Percentiles rank a stretch among this genome's conserved stretches.
These are phyloP conservation scores for Sciurus vulgaris DNA, from an alignment of 2,797 vertebrate species.

Conservation along the genomic window DNA sequence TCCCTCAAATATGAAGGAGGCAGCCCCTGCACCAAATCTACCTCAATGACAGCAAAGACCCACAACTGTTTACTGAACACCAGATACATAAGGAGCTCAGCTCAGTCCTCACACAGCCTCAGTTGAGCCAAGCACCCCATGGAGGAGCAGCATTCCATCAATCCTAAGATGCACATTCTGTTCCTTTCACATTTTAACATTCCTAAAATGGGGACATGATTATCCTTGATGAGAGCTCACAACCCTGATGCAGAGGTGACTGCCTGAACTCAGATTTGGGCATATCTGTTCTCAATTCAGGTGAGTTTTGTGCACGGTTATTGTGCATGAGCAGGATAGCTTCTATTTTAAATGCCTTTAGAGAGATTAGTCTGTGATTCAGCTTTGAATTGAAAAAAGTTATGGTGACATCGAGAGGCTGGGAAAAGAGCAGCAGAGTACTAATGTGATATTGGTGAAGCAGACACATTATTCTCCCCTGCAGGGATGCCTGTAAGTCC, in stretches of 20 bases:
- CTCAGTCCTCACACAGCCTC: no score
- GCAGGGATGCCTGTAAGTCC: not conserved
- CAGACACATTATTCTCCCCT: not conserved
- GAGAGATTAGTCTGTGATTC: not conserved
- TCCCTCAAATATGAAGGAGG: not conserved
- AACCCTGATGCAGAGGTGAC: not conserved
- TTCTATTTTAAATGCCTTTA: not conserved
- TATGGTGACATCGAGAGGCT: not conserved
- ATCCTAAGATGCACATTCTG: no score
- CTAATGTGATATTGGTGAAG: not conserved
- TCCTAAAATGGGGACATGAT: not conserved
- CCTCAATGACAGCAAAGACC: not conserved
- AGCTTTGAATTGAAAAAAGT: not conserved
- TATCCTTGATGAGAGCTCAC: not conserved
- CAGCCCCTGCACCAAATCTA: not conserved
- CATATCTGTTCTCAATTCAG: accelerated
- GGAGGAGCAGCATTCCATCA: no score
- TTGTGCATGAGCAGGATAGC: not conserved
- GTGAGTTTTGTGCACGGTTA: no score
- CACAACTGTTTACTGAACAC: not conserved
- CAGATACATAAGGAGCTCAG: accelerated
- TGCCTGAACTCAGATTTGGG: not conserved
- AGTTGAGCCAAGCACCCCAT: no score
- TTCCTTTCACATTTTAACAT: no score
- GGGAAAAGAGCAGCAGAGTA: not conserved